Conservation (phyloP, 2,113 vertebrate species). For the Lota lota region DNA sequence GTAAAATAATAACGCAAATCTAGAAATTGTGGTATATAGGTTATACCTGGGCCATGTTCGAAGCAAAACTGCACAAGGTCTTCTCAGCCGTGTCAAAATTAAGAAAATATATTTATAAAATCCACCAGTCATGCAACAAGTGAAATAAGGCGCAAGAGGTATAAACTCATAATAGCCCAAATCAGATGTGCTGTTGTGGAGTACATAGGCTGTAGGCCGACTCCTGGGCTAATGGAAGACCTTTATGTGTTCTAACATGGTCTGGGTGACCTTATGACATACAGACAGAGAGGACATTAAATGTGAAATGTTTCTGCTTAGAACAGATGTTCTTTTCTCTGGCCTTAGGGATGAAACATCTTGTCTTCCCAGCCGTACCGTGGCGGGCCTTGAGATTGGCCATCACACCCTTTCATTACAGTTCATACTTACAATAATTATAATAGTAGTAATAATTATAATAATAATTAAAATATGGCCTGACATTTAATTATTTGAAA, state of each 20-base stretch:
- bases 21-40: background rate
- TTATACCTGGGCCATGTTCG: background rate
- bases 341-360: slow-evolving; percentile 36
- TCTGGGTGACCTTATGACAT: slow-evolving; percentile 50
- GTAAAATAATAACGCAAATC: background rate
- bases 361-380: background rate
- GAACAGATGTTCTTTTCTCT: slow-evolving; percentile 66
- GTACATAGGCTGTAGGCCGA: no score
- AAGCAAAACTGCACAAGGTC: no score
- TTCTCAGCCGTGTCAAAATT: background rate
- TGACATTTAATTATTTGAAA: no score
- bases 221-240: background rate
- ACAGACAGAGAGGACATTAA: slow-evolving; percentile 26
- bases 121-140: no score
- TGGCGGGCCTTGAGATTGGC: no score
- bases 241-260: slow-evolving; percentile 44
- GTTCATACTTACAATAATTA: background rate
- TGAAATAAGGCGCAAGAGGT: no score
- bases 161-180: no score
- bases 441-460: no score
- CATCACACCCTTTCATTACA: no score
- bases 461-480: no score
- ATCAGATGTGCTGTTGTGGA: no score
- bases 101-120: background rate
- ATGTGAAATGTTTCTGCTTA: slow-evolving; percentile 45